These are phyloP conservation scores for Leptodirus hochenwartii DNA, from an alignment of 2,888 invertebrate genomes.

Conservation along the genomic window DNA sequence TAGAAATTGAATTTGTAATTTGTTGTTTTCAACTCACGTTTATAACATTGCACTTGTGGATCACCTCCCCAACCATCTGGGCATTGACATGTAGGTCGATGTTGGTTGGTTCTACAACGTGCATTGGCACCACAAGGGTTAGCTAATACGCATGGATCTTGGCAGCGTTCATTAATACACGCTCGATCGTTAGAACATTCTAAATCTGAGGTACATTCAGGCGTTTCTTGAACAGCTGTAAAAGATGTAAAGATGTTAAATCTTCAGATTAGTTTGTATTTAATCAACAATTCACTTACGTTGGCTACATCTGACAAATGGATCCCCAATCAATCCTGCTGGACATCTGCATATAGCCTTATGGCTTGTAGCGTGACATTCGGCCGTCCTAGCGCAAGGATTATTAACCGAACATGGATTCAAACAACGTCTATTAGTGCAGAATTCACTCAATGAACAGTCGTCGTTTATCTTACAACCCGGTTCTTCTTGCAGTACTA, in stretches of 20 bases:
- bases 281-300: slow-evolving; percentile 18
- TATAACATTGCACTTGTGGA: slow-evolving; percentile 68
- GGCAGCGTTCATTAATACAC: slow-evolving; percentile 62
- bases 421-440: slow-evolving; percentile 54
- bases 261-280: neutral
- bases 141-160: slow-evolving; percentile 58
- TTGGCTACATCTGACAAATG: slow-evolving; percentile 56
- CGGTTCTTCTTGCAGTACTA: slow-evolving; percentile 26
- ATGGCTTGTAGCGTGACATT: slow-evolving; percentile 59
- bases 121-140: slow-evolving; percentile 70
- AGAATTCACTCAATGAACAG: slow-evolving; percentile 52
- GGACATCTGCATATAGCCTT: slow-evolving; percentile 62
- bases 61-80: slow-evolving; percentile 76
- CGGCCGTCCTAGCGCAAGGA: slow-evolving; percentile 61
- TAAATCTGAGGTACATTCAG: slow-evolving; percentile 53
- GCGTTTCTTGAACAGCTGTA: slow-evolving; percentile 30
- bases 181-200: slow-evolving; percentile 63
- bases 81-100: slow-evolving; percentile 70
- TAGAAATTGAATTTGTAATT: slow-evolving; percentile 1
- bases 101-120: slow-evolving; percentile 56
- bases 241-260: slow-evolving; percentile 6
- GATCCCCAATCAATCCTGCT: slow-evolving; percentile 55
- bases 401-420: slow-evolving; percentile 52
- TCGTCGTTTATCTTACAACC: slow-evolving; percentile 56
- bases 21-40: slow-evolving; percentile 42